Evolutionary conservation across 35 echinoderm and acorn worm genomes (phyloP), one percentile per base, ranked within the genome.

Genomic region (Hemicentrotus pulcherrimus): DNA sequence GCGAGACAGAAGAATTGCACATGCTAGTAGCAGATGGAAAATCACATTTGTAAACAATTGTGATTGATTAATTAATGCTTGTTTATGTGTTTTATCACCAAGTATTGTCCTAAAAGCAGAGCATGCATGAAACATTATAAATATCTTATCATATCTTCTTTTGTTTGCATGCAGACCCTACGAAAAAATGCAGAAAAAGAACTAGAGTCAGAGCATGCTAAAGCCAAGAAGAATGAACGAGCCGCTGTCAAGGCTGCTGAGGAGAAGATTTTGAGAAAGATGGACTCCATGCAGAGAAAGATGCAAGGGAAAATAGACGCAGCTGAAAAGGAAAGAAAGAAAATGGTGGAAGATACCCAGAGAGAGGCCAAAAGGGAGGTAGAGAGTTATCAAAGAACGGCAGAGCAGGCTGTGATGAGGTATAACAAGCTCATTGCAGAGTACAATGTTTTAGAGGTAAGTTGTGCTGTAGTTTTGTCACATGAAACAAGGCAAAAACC

Each of bases 401-500:
- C 87, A 89, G 87, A 89, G 32, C 31, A 46, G 87, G 87, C 87
- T 41, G 87, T 89, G 45, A 46, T 89, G 10, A 89, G 45, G 22
- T 89, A 89, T 46, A 89, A 89, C 87, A 89, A 89, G 32, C 87
- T 89, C n/a, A 89, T 89, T 41, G 87, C 87, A 89, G 87, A 89
- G 87, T 46, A 89, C 32, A 89, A 89, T 4, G 45, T 89, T 9
- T 46, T 89, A 46, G 32, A 89, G 87, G 87, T 89, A 32, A 89
- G 87, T 41, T 32, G 1, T 41, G 18, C 32, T 32, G 32, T 2
- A 46, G 85, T 86, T 15, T 15, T 55, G 50, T 55, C 15, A 11
- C 10, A 55, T 55, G 10, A 55, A 15, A 55, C n/a, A n/a, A 10
- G 50, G 10, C 11, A 12, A 15, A 55, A 55, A 55, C 50, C 15